phyloP scores from a whole-genome alignment of 2,888 invertebrate species.

The Diloba caeruleocephala region DNA sequence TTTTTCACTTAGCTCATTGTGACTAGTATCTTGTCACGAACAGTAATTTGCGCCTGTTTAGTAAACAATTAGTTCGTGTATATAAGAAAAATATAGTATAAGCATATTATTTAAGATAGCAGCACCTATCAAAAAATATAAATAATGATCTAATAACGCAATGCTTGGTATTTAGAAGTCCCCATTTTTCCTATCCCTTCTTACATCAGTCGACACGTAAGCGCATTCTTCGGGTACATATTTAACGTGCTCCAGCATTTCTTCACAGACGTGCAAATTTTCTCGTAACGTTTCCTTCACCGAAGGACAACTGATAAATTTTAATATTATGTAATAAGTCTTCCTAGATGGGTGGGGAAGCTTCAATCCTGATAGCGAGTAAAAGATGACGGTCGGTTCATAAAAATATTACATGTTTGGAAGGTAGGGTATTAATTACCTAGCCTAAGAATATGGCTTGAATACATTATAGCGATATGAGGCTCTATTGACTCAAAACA shows the following conservation, averaged over 20 bases:
- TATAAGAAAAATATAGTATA: not conserved
- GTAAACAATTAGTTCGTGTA: constrained; percentile 9
- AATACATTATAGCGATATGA: no score
- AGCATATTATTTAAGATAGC: not conserved
- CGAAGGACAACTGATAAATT: constrained; percentile 34
- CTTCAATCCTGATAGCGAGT: not conserved
- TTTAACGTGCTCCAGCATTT: constrained; percentile 49
- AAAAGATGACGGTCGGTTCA: no score
- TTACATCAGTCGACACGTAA: constrained; percentile 35
- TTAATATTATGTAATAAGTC: constrained; percentile 9
- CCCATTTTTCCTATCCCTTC: constrained; percentile 33
- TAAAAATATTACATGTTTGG: no score
- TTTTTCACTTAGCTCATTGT: constrained; percentile 32
- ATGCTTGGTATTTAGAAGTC: constrained; percentile 40
- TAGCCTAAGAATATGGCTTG: no score
- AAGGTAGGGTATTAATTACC: no score
- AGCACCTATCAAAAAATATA: not conserved
- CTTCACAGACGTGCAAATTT: constrained; percentile 45
- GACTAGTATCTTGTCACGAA: constrained; percentile 23
- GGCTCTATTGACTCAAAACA: no score
- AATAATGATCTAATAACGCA: constrained; percentile 25
- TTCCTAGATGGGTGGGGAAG: no score
- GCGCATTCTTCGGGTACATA: constrained; percentile 51
- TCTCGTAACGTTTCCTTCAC: constrained; percentile 31
- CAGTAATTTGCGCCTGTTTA: constrained; percentile 34